These are phyloP conservation scores for Ceratina japonica DNA, from an alignment of 1,140 invertebrate species.

Conservation along the genomic window DNA sequence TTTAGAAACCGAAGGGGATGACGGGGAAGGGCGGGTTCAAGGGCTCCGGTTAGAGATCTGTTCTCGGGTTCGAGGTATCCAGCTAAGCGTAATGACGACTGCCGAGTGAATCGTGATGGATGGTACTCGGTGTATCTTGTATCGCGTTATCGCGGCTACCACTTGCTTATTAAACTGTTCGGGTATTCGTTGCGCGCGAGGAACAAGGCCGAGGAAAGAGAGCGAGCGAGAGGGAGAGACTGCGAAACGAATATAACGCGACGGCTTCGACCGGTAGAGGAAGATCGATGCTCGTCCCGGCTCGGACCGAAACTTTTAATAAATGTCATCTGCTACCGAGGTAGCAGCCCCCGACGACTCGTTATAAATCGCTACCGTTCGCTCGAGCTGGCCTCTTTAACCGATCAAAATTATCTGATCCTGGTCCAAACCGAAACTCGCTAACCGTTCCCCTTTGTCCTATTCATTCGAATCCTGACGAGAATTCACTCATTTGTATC, in stretches of 20 bases:
- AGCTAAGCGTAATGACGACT: constrained; percentile 58
- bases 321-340: constrained; percentile 67
- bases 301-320: constrained; percentile 65
- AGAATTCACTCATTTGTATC: too few relatives aligned
- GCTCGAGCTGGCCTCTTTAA: neutral
- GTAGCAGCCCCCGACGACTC: constrained; percentile 49
- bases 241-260: neutral
- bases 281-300: constrained; percentile 64
- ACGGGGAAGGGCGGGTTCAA: neutral
- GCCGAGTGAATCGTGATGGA: constrained; percentile 65
- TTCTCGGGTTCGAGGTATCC: constrained; percentile 31
- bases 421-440: neutral
- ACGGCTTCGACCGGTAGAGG: neutral
- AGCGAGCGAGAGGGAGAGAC: constrained; percentile 12
- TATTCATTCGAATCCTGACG: too few relatives aligned
- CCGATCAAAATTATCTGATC: constrained; percentile 62
- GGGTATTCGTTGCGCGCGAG: constrained; percentile 65
- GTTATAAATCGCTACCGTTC: constrained; percentile 68
- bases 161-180: constrained; percentile 73
- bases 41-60: neutral
- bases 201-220: constrained; percentile 48
- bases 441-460: too few relatives aligned
- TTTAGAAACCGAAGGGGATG: neutral
- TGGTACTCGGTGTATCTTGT: constrained; percentile 66
- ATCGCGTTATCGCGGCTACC: constrained; percentile 64